phyloP scores from a whole-genome alignment of 2,888 invertebrate genomes.

The Allygus modestus region DNA sequence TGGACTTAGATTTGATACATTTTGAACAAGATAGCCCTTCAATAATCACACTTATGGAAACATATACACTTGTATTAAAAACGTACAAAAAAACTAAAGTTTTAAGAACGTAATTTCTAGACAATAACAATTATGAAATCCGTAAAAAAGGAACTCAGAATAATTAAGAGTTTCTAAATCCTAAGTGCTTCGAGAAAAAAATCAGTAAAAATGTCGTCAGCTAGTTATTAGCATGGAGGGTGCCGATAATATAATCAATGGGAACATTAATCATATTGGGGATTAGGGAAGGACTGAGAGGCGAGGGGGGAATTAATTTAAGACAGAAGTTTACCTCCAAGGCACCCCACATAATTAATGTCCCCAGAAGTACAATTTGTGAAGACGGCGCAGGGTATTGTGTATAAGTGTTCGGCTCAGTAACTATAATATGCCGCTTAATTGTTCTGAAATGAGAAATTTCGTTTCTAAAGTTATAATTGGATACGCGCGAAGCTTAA shows the following conservation, averaged over 20 bases:
- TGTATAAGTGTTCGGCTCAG: slow-evolving; percentile 65
- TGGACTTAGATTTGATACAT: no score
- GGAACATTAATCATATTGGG: slow-evolving; percentile 61
- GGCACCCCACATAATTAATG: slow-evolving; percentile 74
- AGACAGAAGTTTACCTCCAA: slow-evolving; percentile 63
- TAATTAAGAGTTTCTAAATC: slow-evolving; percentile 28
- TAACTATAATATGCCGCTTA: slow-evolving; percentile 78
- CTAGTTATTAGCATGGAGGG: background rate
- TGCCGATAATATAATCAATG: slow-evolving; percentile 40
- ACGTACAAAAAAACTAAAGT: no score
- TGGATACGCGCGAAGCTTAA: slow-evolving; percentile 74
- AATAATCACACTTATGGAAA: no score
- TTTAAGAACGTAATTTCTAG: no score
- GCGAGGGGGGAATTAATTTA: slow-evolving; percentile 57
- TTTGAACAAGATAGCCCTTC: no score
- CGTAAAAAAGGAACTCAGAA: background rate
- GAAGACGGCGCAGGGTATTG: slow-evolving; percentile 73
- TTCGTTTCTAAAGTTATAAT: slow-evolving; percentile 78
- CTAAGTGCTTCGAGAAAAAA: slow-evolving; percentile 25
- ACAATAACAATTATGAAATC: no score
- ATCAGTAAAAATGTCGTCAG: background rate
- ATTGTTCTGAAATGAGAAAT: slow-evolving; percentile 79
- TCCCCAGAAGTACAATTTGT: slow-evolving; percentile 78
- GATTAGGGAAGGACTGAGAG: slow-evolving; percentile 48
- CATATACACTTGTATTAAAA: no score